Conservation (phyloP, 2,797 vertebrate genomes). For the Cyclopterus lumpus region DNA sequence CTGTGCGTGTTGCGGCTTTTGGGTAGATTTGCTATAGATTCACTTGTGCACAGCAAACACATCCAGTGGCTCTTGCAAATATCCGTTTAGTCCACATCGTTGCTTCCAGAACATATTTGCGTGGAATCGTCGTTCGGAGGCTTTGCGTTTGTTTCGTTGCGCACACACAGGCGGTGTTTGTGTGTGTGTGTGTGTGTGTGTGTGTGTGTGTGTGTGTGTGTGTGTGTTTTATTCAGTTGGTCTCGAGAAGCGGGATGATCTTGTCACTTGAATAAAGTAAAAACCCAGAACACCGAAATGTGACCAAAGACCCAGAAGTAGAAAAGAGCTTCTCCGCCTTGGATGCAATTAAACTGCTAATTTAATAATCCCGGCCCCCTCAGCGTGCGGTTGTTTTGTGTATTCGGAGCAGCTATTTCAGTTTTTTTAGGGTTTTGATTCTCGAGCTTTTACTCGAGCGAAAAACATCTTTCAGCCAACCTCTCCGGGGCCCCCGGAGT, state of each 20-base stretch:
- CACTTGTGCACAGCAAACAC: neutral
- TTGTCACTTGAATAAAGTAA: slow-evolving; percentile 21
- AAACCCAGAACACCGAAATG: slow-evolving; percentile 24
- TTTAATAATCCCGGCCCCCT: slow-evolving; percentile 50
- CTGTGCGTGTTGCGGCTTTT: neutral
- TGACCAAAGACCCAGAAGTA: slow-evolving; percentile 25
- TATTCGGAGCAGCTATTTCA: slow-evolving; percentile 39
- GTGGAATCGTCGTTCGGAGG: slow-evolving; percentile 6
- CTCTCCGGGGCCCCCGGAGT: slow-evolving; percentile 36
- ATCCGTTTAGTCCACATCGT: neutral
- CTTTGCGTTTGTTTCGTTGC: neutral
- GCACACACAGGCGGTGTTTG: neutral
- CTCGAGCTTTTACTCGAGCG: slow-evolving; percentile 40
- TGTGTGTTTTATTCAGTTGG: neutral
- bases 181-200: too few relatives aligned
- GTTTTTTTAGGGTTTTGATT: slow-evolving; percentile 32
- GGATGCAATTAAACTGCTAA: slow-evolving; percentile 47
- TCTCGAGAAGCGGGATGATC: slow-evolving; percentile 31
- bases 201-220: too few relatives aligned
- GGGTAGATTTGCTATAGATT: slow-evolving; percentile 1
- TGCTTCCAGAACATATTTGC: slow-evolving; percentile 11
- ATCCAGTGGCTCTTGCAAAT: slow-evolving; percentile 3
- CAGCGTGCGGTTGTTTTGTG: slow-evolving; percentile 35
- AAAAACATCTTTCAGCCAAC: slow-evolving; percentile 50
- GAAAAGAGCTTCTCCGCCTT: slow-evolving; percentile 21